Conservation (phyloP, 2,113 vertebrate species). For the Siniperca chuatsi region DNA sequence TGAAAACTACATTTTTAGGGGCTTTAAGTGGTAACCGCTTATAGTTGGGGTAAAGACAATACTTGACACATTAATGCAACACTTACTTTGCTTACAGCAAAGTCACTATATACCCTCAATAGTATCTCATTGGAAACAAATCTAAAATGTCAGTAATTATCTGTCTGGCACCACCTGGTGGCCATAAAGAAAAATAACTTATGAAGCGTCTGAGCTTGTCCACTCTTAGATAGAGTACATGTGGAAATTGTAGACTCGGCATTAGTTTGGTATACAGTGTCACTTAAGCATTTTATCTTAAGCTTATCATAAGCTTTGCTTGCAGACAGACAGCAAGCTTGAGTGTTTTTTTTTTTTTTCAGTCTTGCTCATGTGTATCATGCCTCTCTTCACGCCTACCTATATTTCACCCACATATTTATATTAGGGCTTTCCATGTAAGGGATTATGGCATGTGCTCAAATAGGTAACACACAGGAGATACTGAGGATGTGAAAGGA, state of each 20-base stretch:
- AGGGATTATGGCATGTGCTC: conserved; percentile 2
- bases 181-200: conserved; percentile 10
- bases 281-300: conserved; percentile 38
- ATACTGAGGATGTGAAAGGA: neutral
- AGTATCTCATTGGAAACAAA: no score
- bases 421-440: conserved; percentile 2
- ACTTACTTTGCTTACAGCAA: neutral
- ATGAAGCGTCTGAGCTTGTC: neutral
- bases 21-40: neutral
- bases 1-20: neutral
- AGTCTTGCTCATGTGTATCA: neutral
- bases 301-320: conserved; percentile 32
- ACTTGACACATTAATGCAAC: neutral
- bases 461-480: neutral
- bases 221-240: neutral
- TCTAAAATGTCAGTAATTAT: neutral
- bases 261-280: conserved; percentile 40
- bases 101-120: no score
- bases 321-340: neutral
- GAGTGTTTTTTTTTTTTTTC: neutral
- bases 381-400: conserved; percentile 14
- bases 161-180: conserved; percentile 76
- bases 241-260: conserved; percentile 26
- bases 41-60: neutral
- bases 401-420: conserved; percentile 52